Percentiles rank a stretch among this genome's conserved stretches.
Conservation (phyloP, 2,888 invertebrate species). For the Nomada ferruginata region DNA sequence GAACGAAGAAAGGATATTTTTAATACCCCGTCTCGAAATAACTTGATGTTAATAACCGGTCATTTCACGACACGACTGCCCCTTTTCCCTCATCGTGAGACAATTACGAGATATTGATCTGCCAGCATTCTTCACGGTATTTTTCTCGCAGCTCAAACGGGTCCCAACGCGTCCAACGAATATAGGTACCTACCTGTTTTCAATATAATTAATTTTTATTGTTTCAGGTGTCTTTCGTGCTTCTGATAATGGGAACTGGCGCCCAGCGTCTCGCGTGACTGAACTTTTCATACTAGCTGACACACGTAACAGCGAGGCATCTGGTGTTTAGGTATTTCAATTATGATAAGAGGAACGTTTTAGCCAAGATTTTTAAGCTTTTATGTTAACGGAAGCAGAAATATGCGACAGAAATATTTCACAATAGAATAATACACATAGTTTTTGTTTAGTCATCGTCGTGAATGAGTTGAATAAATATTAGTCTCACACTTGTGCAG, state of each 20-base stretch:
- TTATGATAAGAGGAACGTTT: no score
- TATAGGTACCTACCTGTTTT: background rate
- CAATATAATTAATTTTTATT: constrained; percentile 15
- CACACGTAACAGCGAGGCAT: no score
- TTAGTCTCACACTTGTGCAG: no score
- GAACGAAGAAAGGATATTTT: constrained; percentile 24
- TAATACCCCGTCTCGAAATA: constrained; percentile 31
- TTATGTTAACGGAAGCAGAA: no score
- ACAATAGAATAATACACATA: no score
- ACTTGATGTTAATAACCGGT: constrained; percentile 41
- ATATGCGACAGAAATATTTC: no score
- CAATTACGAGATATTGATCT: constrained; percentile 45
- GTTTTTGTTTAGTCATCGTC: no score
- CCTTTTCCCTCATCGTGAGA: constrained; percentile 23
- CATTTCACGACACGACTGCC: constrained; percentile 31
- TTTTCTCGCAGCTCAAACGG: constrained; percentile 7
- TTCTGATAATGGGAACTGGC: background rate
- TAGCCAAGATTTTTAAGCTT: no score
- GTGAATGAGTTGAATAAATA: no score
- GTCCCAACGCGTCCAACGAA: background rate
- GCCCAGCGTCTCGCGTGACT: no score
- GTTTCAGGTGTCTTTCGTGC: background rate
- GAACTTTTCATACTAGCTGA: no score
- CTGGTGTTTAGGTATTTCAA: no score
- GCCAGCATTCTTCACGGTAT: constrained; percentile 23